Evolutionary conservation across 2,113 vertebrate genomes (phyloP).

Genomic region (Uria lomvia): DNA sequence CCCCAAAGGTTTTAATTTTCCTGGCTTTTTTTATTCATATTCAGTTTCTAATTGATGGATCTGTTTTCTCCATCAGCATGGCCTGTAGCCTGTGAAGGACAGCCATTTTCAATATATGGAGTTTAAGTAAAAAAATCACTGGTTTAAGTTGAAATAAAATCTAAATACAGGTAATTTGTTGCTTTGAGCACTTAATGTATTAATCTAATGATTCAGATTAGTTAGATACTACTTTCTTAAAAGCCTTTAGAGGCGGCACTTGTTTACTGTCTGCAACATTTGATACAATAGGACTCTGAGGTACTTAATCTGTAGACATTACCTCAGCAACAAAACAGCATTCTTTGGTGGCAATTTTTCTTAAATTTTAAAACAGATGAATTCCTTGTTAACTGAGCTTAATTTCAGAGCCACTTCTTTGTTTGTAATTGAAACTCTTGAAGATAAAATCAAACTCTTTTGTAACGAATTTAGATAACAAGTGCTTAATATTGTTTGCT

Average conservation of each 20-base stretch:
- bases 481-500: not conserved
- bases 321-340: not conserved
- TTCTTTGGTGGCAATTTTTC: not conserved
- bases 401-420: not conserved
- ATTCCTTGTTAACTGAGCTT: not conserved
- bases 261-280: not conserved
- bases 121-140: not conserved
- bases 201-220: not conserved
- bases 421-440: not conserved
- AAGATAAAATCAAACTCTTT: not conserved
- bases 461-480: not conserved
- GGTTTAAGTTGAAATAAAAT: not conserved
- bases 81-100: not conserved
- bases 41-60: not conserved
- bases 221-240: not conserved
- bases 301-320: not conserved
- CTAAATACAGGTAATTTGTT: not conserved
- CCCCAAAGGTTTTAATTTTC: not conserved
- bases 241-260: not conserved
- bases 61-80: conserved; percentile 8
- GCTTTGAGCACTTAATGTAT: not conserved
- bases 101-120: not conserved
- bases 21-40: not conserved
- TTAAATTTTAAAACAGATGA: not conserved
- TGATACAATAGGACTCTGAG: not conserved